phyloP scores from a whole-genome alignment of 2,888 invertebrate species.

The Rhodophaea formosa region DNA sequence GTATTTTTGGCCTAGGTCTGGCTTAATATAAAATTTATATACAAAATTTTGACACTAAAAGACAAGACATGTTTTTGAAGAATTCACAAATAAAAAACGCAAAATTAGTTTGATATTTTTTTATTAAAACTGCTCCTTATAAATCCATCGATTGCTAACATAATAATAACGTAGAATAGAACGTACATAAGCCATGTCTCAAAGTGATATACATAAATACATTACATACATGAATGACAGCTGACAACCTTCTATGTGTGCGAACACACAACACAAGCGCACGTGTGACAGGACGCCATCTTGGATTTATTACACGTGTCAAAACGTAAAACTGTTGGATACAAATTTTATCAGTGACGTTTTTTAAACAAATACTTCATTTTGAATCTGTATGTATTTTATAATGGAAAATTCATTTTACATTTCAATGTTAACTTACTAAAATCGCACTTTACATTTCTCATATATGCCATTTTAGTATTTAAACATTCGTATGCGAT shows the following conservation, averaged over 20 bases:
- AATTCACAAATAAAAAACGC: conserved; percentile 39
- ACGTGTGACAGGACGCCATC: conserved; percentile 38
- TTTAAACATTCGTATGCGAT: no score
- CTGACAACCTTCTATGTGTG: conserved; percentile 36
- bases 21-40: no score
- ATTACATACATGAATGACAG: conserved; percentile 52
- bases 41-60: no score
- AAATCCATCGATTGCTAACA: conserved; percentile 79
- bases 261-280: conserved; percentile 35
- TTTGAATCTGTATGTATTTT: background rate
- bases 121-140: conserved; percentile 79
- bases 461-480: no score
- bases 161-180: conserved; percentile 63
- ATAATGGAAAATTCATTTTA: background rate
- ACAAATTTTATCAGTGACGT: background rate
- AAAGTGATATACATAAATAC: conserved; percentile 63
- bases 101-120: conserved; percentile 67
- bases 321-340: conserved; percentile 20
- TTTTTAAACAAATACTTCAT: background rate
- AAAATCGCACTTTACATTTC: no score
- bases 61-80: background rate
- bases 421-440: no score
- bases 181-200: conserved; percentile 74
- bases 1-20: no score
- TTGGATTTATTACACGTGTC: conserved; percentile 24